Conservation (phyloP, 2,113 vertebrate genomes). For the Chrysemys picta region DNA sequence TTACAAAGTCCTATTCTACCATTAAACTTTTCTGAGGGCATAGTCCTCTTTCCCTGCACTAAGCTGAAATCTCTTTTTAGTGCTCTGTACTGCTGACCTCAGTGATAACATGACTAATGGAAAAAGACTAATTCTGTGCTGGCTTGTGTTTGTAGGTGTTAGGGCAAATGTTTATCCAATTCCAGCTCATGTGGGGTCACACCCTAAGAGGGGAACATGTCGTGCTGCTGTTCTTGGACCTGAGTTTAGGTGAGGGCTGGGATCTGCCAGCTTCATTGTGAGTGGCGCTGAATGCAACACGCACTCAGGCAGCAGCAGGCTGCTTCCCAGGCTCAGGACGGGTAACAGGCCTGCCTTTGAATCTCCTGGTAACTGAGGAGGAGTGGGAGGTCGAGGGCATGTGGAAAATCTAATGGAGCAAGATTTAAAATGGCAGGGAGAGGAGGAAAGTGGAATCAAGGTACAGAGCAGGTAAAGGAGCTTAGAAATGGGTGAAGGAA, state of each 20-base stretch:
- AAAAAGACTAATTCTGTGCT: not conserved
- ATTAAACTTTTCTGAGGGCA: not conserved
- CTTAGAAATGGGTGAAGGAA: not conserved
- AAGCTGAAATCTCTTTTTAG: not conserved
- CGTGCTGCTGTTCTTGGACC: not conserved
- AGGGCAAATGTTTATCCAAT: not conserved
- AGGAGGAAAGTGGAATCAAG: fast-evolving
- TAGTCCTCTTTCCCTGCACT: not conserved
- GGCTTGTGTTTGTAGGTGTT: no score
- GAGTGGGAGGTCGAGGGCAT: no score
- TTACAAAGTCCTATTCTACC: not conserved
- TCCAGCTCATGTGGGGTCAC: not conserved
- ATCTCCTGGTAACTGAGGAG: fast-evolving
- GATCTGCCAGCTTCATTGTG: no score
- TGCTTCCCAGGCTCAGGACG: not conserved
- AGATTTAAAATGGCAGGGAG: fast-evolving
- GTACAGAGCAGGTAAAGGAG: not conserved
- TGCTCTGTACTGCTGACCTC: not conserved
- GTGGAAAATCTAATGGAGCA: not conserved
- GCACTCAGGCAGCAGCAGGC: fast-evolving
- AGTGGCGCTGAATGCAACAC: fast-evolving
- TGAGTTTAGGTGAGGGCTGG: not conserved
- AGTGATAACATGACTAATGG: not conserved
- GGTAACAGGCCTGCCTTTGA: not conserved
- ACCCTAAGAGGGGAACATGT: not conserved